Evolutionary conservation across 1,140 invertebrate species (phyloP), one percentile per base, ranked within the genome.

Genomic region (Cepaea nemoralis): DNA sequence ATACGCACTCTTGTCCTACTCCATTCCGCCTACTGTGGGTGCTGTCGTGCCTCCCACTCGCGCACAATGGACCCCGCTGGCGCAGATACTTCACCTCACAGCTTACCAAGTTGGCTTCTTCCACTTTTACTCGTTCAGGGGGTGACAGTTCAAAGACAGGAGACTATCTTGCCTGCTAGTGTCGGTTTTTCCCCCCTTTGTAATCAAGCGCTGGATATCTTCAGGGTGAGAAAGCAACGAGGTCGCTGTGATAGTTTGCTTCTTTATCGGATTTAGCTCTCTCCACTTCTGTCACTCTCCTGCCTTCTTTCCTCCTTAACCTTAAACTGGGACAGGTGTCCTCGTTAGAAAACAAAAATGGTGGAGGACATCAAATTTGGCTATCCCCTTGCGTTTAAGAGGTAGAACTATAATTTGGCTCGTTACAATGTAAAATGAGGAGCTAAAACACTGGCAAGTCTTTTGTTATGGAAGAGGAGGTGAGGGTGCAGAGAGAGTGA

Each of bases 1-100:
- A 63, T 63, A 63, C 59, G 59, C 59, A 63, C 59, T 63, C 59
- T 63, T 63, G 59, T 63, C 59, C 59, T 27, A 27, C 59, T 63
- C 59, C 6, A 55, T 55, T 55, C 50, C 59, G n/a, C 59, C 59
- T 63, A 63, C n/a, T 63, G 59, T 63, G 6, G 27, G 50, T 63
- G 59, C 16, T 31, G 59, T 10, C 59, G n/a, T 2, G 5, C 59
- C 3, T 16, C 59, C 59, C 59, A 63, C 27, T 63, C 19, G 27
- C 59, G n/a, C n/a, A 31, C 27, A 63, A 31, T 63, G 59, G 59
- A 31, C n/a, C 27, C 16, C n/a, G 59, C n/a, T 63, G 33, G n/a
- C 59, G 16, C 59, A 10, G n/a, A 31, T 14, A 63, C 59, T 31
- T 63, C 27, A 59, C n/a, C 59, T 31, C 5, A 22, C 19, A 2